A percentile compares a stretch with the other conserved stretches of the same genome.
These are phyloP conservation scores for Ectobius pallidus DNA, from an alignment of 2,888 invertebrate species.

Conservation along the genomic window DNA sequence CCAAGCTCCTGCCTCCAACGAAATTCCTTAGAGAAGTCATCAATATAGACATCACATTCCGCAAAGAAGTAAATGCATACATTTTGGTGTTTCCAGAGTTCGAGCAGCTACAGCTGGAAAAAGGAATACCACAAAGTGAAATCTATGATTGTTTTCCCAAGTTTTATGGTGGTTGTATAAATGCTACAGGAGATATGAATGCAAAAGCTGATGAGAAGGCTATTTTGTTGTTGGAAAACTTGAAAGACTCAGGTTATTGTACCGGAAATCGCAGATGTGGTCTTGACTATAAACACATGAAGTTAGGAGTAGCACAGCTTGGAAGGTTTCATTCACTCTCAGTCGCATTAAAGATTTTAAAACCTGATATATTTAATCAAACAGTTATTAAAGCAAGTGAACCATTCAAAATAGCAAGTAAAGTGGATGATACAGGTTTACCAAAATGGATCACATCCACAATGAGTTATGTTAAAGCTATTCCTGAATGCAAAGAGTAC, in stretches of 20 bases:
- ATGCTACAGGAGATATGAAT: slow-evolving; percentile 50
- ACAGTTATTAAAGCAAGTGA: slow-evolving; percentile 45
- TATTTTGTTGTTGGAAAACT: slow-evolving; percentile 63
- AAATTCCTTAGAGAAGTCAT: slow-evolving; percentile 60
- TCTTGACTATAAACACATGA: slow-evolving; percentile 59
- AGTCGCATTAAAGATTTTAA: slow-evolving; percentile 60
- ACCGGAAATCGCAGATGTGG: slow-evolving; percentile 59
- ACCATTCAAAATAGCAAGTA: background rate
- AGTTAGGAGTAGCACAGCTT: slow-evolving; percentile 57
- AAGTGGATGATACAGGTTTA: background rate
- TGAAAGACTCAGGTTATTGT: slow-evolving; percentile 59
- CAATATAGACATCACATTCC: slow-evolving; percentile 61
- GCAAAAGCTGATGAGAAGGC: slow-evolving; percentile 56
- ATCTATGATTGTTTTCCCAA: slow-evolving; percentile 58
- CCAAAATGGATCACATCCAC: background rate
- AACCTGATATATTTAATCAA: slow-evolving; percentile 56
- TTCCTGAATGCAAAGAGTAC: slow-evolving; percentile 35
- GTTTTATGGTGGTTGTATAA: slow-evolving; percentile 61
- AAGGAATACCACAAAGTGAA: slow-evolving; percentile 53
- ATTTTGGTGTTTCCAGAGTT: slow-evolving; percentile 58
- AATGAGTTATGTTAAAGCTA: background rate
- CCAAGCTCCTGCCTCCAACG: slow-evolving; percentile 63
- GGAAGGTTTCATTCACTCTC: slow-evolving; percentile 65
- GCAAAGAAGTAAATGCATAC: slow-evolving; percentile 64
- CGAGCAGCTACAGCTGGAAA: slow-evolving; percentile 57